phyloP scores from a whole-genome alignment of 2,113 vertebrate species.

The Oncorhynchus mykiss region DNA sequence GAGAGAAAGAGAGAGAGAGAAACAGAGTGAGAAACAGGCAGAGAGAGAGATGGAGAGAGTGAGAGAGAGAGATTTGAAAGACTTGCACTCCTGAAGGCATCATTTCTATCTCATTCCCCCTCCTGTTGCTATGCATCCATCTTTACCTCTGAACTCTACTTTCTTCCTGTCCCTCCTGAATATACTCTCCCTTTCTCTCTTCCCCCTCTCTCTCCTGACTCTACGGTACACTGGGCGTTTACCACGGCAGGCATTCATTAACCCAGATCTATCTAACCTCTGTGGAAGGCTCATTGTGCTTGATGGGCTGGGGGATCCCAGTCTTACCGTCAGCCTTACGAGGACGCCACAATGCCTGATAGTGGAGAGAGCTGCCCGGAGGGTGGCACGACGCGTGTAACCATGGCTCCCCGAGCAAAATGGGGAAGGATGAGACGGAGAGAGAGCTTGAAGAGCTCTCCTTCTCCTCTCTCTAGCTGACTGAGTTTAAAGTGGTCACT shows the following conservation, averaged over 20 bases:
- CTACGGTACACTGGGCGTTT: slow-evolving; percentile 6
- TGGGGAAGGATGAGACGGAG: slow-evolving; percentile 2
- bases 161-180: not conserved
- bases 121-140: not conserved
- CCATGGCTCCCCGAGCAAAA: not conserved
- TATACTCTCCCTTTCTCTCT: not conserved
- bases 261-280: slow-evolving; percentile 7
- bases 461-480: slow-evolving; percentile 7
- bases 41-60: not conserved
- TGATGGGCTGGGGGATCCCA: not conserved
- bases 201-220: slow-evolving; percentile 2
- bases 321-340: not conserved
- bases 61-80: not conserved
- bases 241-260: slow-evolving; percentile 9
- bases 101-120: slow-evolving; percentile 16
- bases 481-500: slow-evolving; percentile 3
- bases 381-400: slow-evolving; percentile 22
- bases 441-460: not conserved
- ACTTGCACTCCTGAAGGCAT: slow-evolving; percentile 35
- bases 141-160: not conserved
- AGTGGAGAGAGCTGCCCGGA: slow-evolving; percentile 4
- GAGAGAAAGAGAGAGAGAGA: not conserved
- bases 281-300: not conserved
- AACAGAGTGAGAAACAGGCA: not conserved
- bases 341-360: slow-evolving; percentile 15